phyloP scores from a whole-genome alignment of 2,888 invertebrate species.

The Apocheima hispidaria region DNA sequence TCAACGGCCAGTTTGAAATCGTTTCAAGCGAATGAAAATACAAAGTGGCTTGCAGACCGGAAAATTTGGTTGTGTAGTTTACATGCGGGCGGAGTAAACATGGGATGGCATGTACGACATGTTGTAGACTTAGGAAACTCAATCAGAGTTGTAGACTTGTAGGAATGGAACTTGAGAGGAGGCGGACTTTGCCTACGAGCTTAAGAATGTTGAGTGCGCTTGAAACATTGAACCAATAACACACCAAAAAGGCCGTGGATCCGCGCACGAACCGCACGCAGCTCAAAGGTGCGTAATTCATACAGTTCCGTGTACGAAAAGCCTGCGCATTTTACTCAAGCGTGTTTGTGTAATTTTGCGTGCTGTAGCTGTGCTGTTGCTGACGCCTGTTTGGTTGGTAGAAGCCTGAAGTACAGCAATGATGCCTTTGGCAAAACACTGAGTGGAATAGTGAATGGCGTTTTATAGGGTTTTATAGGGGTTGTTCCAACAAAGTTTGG shows the following conservation, averaged over 20 bases:
- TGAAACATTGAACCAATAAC: not conserved
- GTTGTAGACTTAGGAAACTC: slow-evolving; percentile 51
- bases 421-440: too few relatives aligned
- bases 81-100: slow-evolving; percentile 78
- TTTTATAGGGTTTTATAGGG: too few relatives aligned
- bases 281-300: not conserved
- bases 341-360: too few relatives aligned
- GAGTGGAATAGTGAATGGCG: too few relatives aligned
- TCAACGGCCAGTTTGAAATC: slow-evolving; percentile 46
- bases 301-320: too few relatives aligned
- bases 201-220: slow-evolving; percentile 11
- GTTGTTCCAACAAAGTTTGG: too few relatives aligned
- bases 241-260: not conserved
- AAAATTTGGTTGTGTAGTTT: slow-evolving; percentile 77
- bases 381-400: too few relatives aligned
- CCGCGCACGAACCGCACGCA: not conserved
- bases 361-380: too few relatives aligned
- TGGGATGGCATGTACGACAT: slow-evolving; percentile 40
- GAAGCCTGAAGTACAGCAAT: too few relatives aligned
- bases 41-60: slow-evolving; percentile 78
- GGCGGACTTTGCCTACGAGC: slow-evolving; percentile 3
- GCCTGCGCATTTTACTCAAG: too few relatives aligned
- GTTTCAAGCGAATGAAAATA: slow-evolving; percentile 67
- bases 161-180: slow-evolving; percentile 6
- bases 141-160: slow-evolving; percentile 30